Evolutionary conservation across 1,140 invertebrate genomes (phyloP).

Genomic region (Zaprionus inermis): DNA sequence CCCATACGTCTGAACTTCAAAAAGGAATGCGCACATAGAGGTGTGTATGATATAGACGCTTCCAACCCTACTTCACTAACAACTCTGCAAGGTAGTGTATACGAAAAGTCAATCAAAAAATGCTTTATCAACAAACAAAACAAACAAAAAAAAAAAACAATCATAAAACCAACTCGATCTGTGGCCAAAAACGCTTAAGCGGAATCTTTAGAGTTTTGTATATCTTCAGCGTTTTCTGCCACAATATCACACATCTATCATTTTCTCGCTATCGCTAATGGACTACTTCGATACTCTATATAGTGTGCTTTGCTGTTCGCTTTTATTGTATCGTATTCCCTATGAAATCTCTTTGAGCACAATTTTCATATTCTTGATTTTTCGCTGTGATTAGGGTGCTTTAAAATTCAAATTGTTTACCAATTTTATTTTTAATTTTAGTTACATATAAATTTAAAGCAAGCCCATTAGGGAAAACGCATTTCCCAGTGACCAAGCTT

Average conservation of each 20-base stretch:
- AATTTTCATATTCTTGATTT: background rate
- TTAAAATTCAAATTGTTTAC: too few species aligned
- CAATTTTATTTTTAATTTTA: too few species aligned
- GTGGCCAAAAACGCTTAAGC: constrained; percentile 23
- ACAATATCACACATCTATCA: background rate
- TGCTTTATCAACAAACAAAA: constrained; percentile 70
- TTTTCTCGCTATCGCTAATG: background rate
- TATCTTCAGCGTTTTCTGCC: background rate
- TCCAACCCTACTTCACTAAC: constrained; percentile 84
- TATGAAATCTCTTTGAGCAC: background rate
- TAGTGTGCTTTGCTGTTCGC: too few species aligned
- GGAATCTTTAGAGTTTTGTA: background rate
- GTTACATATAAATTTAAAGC: too few species aligned
- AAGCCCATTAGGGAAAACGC: too few species aligned
- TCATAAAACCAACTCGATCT: constrained; percentile 13
- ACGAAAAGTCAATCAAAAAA: constrained; percentile 73
- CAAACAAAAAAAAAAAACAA: constrained; percentile 14
- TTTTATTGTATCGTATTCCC: too few species aligned
- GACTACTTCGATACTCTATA: background rate
- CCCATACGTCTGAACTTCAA: constrained; percentile 94
- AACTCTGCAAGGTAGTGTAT: constrained; percentile 84
- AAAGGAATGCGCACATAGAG: constrained; percentile 97
- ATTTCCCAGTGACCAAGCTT: too few species aligned
- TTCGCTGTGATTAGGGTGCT: background rate
- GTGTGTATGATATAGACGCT: constrained; percentile 88